Conservation (phyloP, 2,797 vertebrate species). For the Protosalanx chinensis region DNA sequence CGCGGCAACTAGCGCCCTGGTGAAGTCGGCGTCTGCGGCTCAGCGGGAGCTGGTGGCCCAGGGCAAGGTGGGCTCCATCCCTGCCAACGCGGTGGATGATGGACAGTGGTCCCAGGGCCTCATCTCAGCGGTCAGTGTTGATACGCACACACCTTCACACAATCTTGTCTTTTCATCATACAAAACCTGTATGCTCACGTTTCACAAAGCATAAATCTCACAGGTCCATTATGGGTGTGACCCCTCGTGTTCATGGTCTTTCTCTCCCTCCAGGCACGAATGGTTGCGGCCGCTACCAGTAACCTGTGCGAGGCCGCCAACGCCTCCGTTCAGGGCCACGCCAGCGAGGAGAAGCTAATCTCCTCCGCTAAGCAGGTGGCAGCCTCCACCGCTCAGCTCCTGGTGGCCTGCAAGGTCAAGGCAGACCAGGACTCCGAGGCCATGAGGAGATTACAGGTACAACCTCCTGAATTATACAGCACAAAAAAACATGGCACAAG, state of each 20-base stretch:
- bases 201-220: neutral
- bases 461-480: neutral
- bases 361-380: conserved; percentile 90
- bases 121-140: conserved; percentile 88
- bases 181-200: too few species aligned
- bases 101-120: conserved; percentile 99
- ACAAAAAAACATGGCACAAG: too few species aligned
- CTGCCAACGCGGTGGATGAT: conserved; percentile 92
- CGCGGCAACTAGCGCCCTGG: conserved; percentile 94
- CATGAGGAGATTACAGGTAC: conserved; percentile 87
- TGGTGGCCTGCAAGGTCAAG: conserved; percentile 90
- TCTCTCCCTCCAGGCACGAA: conserved; percentile 72
- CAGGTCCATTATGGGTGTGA: neutral
- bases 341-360: conserved; percentile 90
- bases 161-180: neutral
- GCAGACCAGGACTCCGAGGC: conserved; percentile 89
- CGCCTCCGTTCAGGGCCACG: conserved; percentile 86
- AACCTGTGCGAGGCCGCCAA: conserved; percentile 88
- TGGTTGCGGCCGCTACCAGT: conserved; percentile 90
- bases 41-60: conserved; percentile 97
- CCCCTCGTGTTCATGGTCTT: neutral
- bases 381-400: conserved; percentile 85
- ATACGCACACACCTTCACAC: neutral
- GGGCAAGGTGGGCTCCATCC: conserved; percentile 96
- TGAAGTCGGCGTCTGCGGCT: conserved; percentile 94